These are phyloP conservation scores for Heliconius ethilla DNA, from an alignment of 2,888 invertebrate genomes.

Conservation along the genomic window DNA sequence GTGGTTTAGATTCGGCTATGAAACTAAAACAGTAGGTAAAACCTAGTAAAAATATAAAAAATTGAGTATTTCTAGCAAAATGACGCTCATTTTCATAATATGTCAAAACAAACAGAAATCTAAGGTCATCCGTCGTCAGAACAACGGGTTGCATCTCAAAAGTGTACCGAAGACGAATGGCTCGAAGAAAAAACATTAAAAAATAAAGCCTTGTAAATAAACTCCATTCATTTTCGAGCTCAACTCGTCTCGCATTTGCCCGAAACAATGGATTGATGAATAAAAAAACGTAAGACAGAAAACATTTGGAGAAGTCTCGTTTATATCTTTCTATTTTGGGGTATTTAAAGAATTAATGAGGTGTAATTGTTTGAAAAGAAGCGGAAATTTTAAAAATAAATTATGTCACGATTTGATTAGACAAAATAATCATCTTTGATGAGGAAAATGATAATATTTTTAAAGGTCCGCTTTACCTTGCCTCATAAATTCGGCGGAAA, in stretches of 20 bases:
- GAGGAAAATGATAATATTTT: neutral
- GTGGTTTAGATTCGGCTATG: neutral
- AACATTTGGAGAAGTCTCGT: conserved; percentile 1
- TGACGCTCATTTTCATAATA: neutral
- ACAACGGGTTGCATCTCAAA: conserved; percentile 5
- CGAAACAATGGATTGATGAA: conserved; percentile 20
- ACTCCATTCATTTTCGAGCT: conserved; percentile 18
- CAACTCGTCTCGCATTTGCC: neutral
- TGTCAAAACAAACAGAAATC: neutral
- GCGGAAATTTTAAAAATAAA: neutral
- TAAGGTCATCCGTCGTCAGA: neutral
- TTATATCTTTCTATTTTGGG: conserved; percentile 1
- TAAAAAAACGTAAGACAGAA: conserved; percentile 8
- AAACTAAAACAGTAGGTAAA: neutral
- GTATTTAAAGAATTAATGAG: conserved; percentile 3
- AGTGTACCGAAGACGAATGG: neutral
- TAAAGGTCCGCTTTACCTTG: no score
- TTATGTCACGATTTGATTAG: conserved; percentile 1
- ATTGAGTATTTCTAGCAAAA: neutral
- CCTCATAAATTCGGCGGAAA: no score
- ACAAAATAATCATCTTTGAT: neutral
- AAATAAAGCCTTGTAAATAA: conserved; percentile 16
- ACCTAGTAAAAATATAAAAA: neutral
- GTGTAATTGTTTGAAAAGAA: neutral
- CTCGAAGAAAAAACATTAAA: conserved; percentile 2